A percentile compares a stretch with the other conserved stretches of the same genome.
Evolutionary conservation across 2,113 vertebrate species (phyloP).

Genomic region (Sebastes fasciatus): DNA sequence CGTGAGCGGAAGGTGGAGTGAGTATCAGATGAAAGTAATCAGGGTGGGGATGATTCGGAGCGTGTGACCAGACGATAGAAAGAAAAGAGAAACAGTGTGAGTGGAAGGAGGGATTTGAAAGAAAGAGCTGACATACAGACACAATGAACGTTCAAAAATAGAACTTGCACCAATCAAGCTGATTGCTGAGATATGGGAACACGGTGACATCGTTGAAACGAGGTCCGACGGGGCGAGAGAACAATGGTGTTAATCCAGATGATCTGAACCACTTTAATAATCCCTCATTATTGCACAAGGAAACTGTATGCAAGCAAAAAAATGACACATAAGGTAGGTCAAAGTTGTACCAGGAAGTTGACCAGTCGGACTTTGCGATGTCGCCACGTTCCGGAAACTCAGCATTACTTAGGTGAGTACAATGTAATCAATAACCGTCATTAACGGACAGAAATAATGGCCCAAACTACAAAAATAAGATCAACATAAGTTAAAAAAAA

Average conservation of each 20-base stretch:
- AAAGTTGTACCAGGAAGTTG: background rate
- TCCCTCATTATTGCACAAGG: no score
- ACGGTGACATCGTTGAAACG: no score
- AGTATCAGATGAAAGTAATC: background rate
- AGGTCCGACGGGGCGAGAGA: background rate
- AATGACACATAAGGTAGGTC: background rate
- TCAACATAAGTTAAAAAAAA: background rate
- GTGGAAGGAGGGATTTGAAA: background rate
- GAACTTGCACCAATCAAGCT: background rate
- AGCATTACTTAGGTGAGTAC: background rate
- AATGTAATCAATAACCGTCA: background rate
- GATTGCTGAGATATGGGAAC: background rate
- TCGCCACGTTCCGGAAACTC: background rate
- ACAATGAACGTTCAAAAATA: background rate
- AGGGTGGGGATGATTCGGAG: background rate
- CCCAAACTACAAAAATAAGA: background rate
- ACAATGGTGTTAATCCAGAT: background rate
- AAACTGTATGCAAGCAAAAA: background rate
- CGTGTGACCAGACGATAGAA: background rate
- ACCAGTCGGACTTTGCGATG: background rate
- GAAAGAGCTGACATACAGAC: background rate
- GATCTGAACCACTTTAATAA: background rate
- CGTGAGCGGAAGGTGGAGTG: constrained; percentile 12
- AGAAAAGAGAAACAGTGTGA: background rate
- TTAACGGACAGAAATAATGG: background rate